Base-by-base conservation (phyloP, 2,797 vertebrate genomes). In the Halcyon leucocephala region DNA sequence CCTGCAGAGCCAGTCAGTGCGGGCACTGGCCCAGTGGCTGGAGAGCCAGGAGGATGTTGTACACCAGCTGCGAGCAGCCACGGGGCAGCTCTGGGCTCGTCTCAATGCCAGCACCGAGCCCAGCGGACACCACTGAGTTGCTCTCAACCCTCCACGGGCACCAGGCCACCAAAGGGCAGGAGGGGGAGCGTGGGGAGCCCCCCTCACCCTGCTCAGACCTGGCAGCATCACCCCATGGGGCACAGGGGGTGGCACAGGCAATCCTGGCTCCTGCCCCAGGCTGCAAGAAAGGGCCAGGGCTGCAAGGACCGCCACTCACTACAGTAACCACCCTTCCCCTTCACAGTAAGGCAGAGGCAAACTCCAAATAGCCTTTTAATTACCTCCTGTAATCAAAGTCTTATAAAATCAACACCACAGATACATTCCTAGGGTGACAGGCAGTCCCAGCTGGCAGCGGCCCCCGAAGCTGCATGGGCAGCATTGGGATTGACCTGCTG, bases 1-100 rank as follows among this genome's bases (percentile, higher is more conserved):
- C 91, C 98, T 99, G 94, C 99, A 99, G 97, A 98, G 98, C 31
- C 98, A 98, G 33, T 98, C 98, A 1, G 97, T 99, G 73, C 97
- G 82, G 42, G 96, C 90, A 7, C 96, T 99, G 86, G 98, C 97
- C 12, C 98, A 97, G 76, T 98, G 93, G 82, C 96, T 79, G 82
- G 92, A 97, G 70, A 96, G 97, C 89, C 98, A 99, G 97, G 97
- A 99, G 79, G 98, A 98, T 1, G 91, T 97, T 4, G 95, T 98
- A 58, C 95, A 95, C 35, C 98, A 98, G 95, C 97, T 99, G 84
- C 98, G 79, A 46, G 94, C 95, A 12, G 77, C 97, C 89, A 98
- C 97, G 55, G 44, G 96, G 78, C 97, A 97, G 85, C 97, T 98
- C 85, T 98, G 98, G 89, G 97, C 96, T 66, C 96, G 42, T 72